Percentiles rank a stretch among this genome's conserved stretches.
phyloP scores from a whole-genome alignment of 2,888 invertebrate species.

The Spodoptera littoralis region DNA sequence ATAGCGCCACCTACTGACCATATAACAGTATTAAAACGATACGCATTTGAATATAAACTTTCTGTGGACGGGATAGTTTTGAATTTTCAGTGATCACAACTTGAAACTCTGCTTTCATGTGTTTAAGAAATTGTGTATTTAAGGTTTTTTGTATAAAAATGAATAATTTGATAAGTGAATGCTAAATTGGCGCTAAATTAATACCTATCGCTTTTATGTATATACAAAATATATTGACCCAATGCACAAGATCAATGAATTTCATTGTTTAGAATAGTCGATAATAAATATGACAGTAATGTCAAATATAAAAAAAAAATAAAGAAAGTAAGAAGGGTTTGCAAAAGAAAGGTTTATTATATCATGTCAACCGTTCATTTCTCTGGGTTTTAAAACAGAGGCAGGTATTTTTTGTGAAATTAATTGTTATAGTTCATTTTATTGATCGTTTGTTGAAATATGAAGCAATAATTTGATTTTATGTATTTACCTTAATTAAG shows the following conservation, averaged over 20 bases:
- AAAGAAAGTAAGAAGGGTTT: too few species aligned
- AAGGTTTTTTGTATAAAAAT: too few species aligned
- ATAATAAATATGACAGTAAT: too few species aligned
- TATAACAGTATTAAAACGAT: too few species aligned
- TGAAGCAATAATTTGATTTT: conserved; percentile 54
- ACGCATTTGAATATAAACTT: too few species aligned
- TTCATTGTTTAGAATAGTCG: too few species aligned
- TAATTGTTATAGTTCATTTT: conserved; percentile 46
- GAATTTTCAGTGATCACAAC: too few species aligned
- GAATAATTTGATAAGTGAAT: background rate
- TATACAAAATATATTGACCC: conserved; percentile 20
- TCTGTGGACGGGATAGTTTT: too few species aligned
- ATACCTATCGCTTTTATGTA: conserved; percentile 7
- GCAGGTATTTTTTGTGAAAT: conserved; percentile 23
- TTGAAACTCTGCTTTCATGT: too few species aligned
- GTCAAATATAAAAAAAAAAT: too few species aligned
- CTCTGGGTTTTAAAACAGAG: conserved; percentile 14
- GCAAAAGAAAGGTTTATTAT: background rate
- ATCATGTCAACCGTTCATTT: background rate
- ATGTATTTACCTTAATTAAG: conserved; percentile 38
- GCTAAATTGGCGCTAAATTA: conserved; percentile 27
- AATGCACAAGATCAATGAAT: background rate
- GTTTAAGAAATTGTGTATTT: too few species aligned
- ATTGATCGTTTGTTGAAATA: conserved; percentile 45
- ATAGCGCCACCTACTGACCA: too few species aligned